Percentiles rank a stretch among this genome's conserved stretches.
Conservation (phyloP, 2,113 vertebrate genomes). For the Cynocephalus volans region DNA sequence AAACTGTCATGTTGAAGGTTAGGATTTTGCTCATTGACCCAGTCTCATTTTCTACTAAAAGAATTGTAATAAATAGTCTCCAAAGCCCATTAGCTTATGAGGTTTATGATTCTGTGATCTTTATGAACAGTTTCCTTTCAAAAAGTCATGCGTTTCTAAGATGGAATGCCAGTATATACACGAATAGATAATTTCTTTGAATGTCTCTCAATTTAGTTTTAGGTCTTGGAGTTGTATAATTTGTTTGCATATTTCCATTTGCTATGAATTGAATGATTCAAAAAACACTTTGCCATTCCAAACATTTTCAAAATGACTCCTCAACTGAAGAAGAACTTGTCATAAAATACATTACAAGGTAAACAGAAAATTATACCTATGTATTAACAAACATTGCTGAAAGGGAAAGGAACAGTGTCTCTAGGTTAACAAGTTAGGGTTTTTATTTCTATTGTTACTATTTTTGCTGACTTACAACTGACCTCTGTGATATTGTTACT, state of each 20-base stretch:
- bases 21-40: background rate
- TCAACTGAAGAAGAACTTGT: background rate
- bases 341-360: background rate
- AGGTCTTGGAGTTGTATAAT: background rate
- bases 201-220: conserved; percentile 36
- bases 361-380: conserved; percentile 14
- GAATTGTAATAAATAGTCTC: background rate
- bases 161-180: background rate
- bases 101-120: background rate
- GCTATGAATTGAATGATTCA: background rate
- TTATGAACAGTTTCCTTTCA: background rate
- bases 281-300: conserved; percentile 27
- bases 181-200: background rate
- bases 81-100: background rate
- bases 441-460: conserved; percentile 13
- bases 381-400: background rate
- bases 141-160: background rate
- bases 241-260: conserved; percentile 29
- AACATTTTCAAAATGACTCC: conserved; percentile 26
- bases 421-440: background rate
- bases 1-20: background rate
- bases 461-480: conserved; percentile 5
- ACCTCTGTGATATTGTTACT: background rate
- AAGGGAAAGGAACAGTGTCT: background rate
- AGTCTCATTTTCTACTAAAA: conserved; percentile 28